A percentile compares a stretch with the other conserved stretches of the same genome.
These are phyloP conservation scores for Drosophila bocqueti DNA, from an alignment of 1,140 invertebrate species.

Conservation along the genomic window DNA sequence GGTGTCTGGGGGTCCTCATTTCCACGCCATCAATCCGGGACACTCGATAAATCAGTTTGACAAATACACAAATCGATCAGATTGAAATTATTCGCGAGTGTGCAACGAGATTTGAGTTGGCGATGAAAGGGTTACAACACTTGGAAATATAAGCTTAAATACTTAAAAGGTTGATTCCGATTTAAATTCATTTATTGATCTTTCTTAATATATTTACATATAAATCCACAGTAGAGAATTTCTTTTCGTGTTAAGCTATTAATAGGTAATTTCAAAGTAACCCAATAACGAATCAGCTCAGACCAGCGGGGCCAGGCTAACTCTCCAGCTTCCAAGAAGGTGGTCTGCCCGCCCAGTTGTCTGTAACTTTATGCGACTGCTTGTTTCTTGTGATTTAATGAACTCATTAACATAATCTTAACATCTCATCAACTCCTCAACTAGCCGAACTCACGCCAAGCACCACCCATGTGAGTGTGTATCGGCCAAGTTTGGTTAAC, in stretches of 20 bases:
- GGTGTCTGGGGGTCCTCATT: slow-evolving; percentile 48
- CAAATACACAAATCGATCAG: slow-evolving; percentile 77
- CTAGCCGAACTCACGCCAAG: slow-evolving; percentile 55
- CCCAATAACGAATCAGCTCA: not conserved
- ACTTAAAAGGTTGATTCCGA: not conserved
- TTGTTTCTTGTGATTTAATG: slow-evolving; percentile 76
- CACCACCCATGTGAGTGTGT: slow-evolving; percentile 21
- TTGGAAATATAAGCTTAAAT: not conserved
- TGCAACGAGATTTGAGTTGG: slow-evolving; percentile 23
- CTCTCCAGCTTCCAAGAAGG: not conserved
- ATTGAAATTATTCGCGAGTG: slow-evolving; percentile 56
- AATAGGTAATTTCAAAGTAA: slow-evolving; percentile 4
- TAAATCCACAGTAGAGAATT: not conserved
- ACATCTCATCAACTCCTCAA: slow-evolving; percentile 76
- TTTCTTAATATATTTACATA: too few relatives aligned
- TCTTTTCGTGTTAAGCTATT: not conserved
- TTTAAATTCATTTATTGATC: not conserved
- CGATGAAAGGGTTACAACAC: slow-evolving; percentile 8
- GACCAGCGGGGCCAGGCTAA: not conserved
- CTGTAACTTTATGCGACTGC: slow-evolving; percentile 42
- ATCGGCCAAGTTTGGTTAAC: slow-evolving; percentile 41
- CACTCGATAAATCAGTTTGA: slow-evolving; percentile 78
- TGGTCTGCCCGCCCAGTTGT: slow-evolving; percentile 21
- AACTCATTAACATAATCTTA: slow-evolving; percentile 83
- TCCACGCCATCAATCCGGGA: slow-evolving; percentile 75